A percentile compares a stretch with the other conserved stretches of the same genome.
Evolutionary conservation across 2,888 invertebrate species (phyloP).

Genomic region (Bugulina stolonifera): DNA sequence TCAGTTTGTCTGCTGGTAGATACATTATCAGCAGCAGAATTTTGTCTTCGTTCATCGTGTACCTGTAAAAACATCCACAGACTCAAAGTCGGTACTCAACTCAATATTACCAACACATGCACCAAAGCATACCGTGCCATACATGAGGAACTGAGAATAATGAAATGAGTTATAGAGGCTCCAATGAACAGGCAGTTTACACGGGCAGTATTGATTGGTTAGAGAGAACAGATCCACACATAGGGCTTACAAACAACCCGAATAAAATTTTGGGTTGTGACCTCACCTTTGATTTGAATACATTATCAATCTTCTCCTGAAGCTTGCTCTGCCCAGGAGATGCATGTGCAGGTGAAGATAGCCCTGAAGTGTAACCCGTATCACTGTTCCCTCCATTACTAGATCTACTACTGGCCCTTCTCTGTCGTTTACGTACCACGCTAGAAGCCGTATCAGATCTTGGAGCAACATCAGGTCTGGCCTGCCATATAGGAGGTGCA

Average conservation of each 20-base stretch:
- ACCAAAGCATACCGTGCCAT: not conserved
- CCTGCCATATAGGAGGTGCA: not conserved
- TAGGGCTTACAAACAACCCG: no score
- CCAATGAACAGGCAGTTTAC: no score
- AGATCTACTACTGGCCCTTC: constrained; percentile 10
- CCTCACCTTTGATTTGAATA: constrained; percentile 22
- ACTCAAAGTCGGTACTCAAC: no score
- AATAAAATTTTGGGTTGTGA: no score
- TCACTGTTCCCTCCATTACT: constrained; percentile 25
- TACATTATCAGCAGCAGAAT: not conserved
- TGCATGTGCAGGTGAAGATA: constrained; percentile 9
- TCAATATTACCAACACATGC: not conserved
- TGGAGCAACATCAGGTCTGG: not conserved
- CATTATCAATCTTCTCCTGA: not conserved
- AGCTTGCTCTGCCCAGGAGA: constrained; percentile 22
- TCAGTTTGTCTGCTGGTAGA: not conserved
- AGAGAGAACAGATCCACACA: no score
- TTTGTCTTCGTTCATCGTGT: not conserved
- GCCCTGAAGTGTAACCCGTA: constrained; percentile 17
- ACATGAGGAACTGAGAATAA: no score
- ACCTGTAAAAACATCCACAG: not conserved
- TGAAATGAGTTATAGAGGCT: no score
- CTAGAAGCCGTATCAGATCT: not conserved
- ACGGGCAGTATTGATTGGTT: no score
- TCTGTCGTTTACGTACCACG: not conserved